Percentiles rank a stretch among this genome's conserved stretches.
Evolutionary conservation across 2,113 vertebrate genomes (phyloP).

Genomic region (Edolisoma coerulescens): DNA sequence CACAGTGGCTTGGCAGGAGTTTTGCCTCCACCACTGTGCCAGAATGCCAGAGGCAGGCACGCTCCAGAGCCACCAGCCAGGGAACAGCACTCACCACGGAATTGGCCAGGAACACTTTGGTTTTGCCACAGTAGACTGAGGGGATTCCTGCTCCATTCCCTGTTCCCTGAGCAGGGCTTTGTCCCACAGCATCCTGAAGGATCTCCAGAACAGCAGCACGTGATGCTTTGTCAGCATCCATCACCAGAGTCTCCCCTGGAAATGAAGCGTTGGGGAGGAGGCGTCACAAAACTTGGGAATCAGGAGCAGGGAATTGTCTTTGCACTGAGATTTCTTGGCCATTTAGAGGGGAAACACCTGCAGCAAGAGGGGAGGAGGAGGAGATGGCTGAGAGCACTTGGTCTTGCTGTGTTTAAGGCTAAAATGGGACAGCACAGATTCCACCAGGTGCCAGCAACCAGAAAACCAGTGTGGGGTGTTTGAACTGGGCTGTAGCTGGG

Average conservation of each 20-base stretch:
- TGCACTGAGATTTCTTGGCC: not conserved
- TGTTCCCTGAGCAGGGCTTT: not conserved
- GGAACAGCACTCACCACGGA: slow-evolving; percentile 69
- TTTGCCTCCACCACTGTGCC: not conserved
- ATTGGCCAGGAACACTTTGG: slow-evolving; percentile 90
- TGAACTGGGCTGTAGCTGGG: not conserved
- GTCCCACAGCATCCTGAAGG: slow-evolving; percentile 28
- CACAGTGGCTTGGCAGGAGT: not conserved
- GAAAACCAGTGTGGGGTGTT: not conserved
- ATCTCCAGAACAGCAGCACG: slow-evolving; percentile 67
- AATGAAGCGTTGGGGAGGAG: not conserved
- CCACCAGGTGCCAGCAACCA: not conserved
- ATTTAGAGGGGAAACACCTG: not conserved
- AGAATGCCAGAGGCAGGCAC: not conserved
- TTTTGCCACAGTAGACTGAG: slow-evolving; percentile 83
- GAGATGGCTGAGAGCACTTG: not conserved
- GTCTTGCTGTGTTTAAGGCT: not conserved
- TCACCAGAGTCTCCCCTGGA: slow-evolving; percentile 22
- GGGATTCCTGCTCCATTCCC: not conserved
- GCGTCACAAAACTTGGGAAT: not conserved
- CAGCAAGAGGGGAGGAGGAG: not conserved
- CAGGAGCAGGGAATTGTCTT: not conserved
- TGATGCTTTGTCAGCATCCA: not conserved
- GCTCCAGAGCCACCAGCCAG: not conserved
- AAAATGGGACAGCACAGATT: not conserved